phyloP scores from a whole-genome alignment of 1,140 invertebrate genomes.

The Heterodera schachtii region DNA sequence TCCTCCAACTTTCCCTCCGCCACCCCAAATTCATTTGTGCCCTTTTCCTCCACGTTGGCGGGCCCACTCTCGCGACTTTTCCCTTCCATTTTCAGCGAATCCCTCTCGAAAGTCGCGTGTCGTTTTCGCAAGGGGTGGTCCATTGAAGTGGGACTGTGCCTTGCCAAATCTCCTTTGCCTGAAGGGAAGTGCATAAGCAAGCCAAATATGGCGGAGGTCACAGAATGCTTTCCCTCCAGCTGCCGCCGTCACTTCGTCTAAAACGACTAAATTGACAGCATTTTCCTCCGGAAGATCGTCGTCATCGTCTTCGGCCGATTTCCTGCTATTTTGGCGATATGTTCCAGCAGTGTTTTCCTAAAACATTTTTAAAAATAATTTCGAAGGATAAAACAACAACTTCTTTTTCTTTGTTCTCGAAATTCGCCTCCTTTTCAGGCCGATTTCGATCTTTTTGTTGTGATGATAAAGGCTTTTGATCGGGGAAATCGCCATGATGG shows the following conservation, averaged over 20 bases:
- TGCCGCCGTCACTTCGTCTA: slow-evolving; percentile 44
- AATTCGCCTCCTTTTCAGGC: not conserved
- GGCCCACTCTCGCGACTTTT: not conserved
- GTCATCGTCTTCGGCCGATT: slow-evolving; percentile 30
- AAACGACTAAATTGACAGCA: slow-evolving; percentile 59
- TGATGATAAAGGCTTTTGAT: not conserved
- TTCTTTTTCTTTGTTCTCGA: not conserved
- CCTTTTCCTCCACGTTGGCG: not conserved
- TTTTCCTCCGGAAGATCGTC: slow-evolving; percentile 57
- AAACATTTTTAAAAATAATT: too few species aligned
- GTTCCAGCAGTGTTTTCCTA: slow-evolving; percentile 20
- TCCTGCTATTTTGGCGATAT: slow-evolving; percentile 8
- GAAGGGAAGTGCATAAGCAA: not conserved
- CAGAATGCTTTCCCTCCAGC: not conserved
- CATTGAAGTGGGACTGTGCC: slow-evolving; percentile 10
- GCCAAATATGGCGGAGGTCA: not conserved
- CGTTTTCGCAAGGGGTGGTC: slow-evolving; percentile 34
- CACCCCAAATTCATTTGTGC: not conserved
- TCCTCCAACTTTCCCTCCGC: not conserved
- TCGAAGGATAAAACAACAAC: not conserved
- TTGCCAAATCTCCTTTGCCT: slow-evolving; percentile 3
- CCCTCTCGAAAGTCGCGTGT: slow-evolving; percentile 27
- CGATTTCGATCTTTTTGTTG: not conserved
- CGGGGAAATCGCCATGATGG: slow-evolving; percentile 7
- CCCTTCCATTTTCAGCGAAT: not conserved